These are phyloP conservation scores for Pseudoips prasinana DNA, from an alignment of 2,888 invertebrate genomes.

Conservation along the genomic window DNA sequence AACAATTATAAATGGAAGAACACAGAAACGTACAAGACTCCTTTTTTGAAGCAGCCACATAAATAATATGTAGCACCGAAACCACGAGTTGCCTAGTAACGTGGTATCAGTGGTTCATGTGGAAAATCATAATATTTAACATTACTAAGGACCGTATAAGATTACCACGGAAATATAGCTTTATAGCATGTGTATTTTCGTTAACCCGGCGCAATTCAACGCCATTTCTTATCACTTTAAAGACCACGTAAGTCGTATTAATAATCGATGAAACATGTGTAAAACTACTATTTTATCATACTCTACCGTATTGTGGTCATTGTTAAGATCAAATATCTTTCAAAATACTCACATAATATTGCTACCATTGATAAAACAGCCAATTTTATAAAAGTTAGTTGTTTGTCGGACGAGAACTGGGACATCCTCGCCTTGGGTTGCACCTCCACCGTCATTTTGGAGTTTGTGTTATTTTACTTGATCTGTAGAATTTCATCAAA, in stretches of 20 bases:
- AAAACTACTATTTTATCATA: slow-evolving; percentile 4
- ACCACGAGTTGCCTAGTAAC: too few species aligned
- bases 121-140: too few species aligned
- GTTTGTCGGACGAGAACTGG: slow-evolving; percentile 74
- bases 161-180: too few species aligned
- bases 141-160: too few species aligned
- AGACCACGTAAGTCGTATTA: slow-evolving; percentile 48
- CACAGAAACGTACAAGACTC: too few species aligned
- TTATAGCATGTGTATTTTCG: slow-evolving; percentile 7
- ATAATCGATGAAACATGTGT: slow-evolving; percentile 10
- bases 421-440: slow-evolving; percentile 61
- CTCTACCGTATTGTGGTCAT: slow-evolving; percentile 3
- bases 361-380: slow-evolving; percentile 95
- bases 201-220: slow-evolving; percentile 26
- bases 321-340: slow-evolving; percentile 10
- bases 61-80: too few species aligned
- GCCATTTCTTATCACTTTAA: slow-evolving; percentile 28
- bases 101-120: too few species aligned
- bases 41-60: too few species aligned
- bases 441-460: slow-evolving; percentile 64
- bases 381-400: slow-evolving; percentile 84
- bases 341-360: slow-evolving; percentile 90
- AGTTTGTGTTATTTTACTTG: not conserved
- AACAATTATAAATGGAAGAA: too few species aligned
- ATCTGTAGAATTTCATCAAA: slow-evolving; percentile 34